Percentiles rank a stretch among this genome's conserved stretches.
Evolutionary conservation across 2,797 vertebrate genomes (phyloP).

Genomic region (Paratrypauchen microcephalus): DNA sequence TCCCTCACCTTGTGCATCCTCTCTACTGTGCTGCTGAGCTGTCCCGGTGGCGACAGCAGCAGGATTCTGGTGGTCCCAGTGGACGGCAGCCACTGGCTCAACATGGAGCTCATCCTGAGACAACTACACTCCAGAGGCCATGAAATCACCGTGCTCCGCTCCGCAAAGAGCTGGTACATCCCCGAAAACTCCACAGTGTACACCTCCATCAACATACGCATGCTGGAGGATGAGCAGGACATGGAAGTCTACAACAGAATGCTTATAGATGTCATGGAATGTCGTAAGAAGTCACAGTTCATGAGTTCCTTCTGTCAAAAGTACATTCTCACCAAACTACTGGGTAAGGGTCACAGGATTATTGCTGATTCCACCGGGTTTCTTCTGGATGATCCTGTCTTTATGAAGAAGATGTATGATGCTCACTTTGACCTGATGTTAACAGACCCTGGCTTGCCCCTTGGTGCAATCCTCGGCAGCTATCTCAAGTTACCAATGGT

Average conservation of each 20-base stretch:
- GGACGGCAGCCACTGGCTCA: constrained; percentile 75
- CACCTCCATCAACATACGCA: constrained; percentile 40
- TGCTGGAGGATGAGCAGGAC: constrained; percentile 39
- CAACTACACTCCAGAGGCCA: constrained; percentile 68
- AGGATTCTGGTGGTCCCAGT: constrained; percentile 66
- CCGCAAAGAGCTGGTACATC: constrained; percentile 65
- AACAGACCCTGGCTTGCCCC: constrained; percentile 54
- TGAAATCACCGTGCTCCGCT: constrained; percentile 60
- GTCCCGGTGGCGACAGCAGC: constrained; percentile 39
- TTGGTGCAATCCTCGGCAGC: constrained; percentile 57
- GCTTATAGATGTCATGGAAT: constrained; percentile 32
- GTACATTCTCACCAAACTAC: constrained; percentile 26
- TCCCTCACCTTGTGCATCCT: neutral
- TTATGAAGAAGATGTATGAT: constrained; percentile 56
- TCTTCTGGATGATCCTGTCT: constrained; percentile 56
- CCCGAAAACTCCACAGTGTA: constrained; percentile 49
- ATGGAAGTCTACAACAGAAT: constrained; percentile 24
- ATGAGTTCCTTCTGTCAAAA: constrained; percentile 46
- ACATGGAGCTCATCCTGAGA: constrained; percentile 66
- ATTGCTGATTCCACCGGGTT: constrained; percentile 10
- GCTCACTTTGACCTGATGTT: constrained; percentile 67
- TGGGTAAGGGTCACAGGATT: constrained; percentile 16
- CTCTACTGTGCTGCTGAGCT: constrained; percentile 24
- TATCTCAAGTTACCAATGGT: constrained; percentile 69
- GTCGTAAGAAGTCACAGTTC: constrained; percentile 31